Conservation (phyloP, 2,113 vertebrate genomes). For the Ophiodon elongatus region DNA sequence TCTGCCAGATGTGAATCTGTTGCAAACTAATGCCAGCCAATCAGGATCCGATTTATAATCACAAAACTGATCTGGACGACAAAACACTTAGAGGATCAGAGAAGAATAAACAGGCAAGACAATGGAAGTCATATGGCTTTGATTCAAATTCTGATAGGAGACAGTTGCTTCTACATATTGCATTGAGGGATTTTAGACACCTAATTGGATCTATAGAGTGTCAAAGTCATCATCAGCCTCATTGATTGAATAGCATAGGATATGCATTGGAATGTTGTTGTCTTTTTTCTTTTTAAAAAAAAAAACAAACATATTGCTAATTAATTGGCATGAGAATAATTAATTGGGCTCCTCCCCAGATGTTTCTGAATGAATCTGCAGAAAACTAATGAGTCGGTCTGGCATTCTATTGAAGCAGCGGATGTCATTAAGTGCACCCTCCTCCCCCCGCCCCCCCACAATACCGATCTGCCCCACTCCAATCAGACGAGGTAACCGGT, state of each 20-base stretch:
- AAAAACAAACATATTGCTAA: slow-evolving; percentile 45
- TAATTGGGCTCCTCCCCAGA: slow-evolving; percentile 66
- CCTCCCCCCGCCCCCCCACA: slow-evolving; percentile 36
- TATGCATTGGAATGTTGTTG: background rate
- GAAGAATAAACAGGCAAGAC: background rate
- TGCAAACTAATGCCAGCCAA: slow-evolving; percentile 69
- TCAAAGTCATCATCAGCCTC: slow-evolving; percentile 17
- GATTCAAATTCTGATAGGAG: background rate
- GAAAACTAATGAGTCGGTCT: slow-evolving; percentile 59
- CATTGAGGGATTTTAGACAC: background rate
- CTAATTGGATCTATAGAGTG: slow-evolving; percentile 44
- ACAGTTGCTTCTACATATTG: background rate
- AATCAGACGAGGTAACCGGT: slow-evolving; percentile 56
- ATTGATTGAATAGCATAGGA: slow-evolving; percentile 23
- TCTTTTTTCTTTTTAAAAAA: slow-evolving; percentile 6
- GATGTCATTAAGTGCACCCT: slow-evolving; percentile 55
- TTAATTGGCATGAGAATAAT: slow-evolving; percentile 55
- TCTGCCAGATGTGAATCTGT: slow-evolving; percentile 78
- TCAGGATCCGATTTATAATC: slow-evolving; percentile 66
- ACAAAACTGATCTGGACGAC: slow-evolving; percentile 32
- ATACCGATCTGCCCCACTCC: slow-evolving; percentile 27
- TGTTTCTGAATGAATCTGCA: slow-evolving; percentile 57
- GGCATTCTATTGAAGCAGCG: slow-evolving; percentile 41
- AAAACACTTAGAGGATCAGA: slow-evolving; percentile 1
- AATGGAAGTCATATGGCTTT: background rate